phyloP scores from a whole-genome alignment of 1,140 invertebrate genomes.

The Phymorhynchus buccinoides region DNA sequence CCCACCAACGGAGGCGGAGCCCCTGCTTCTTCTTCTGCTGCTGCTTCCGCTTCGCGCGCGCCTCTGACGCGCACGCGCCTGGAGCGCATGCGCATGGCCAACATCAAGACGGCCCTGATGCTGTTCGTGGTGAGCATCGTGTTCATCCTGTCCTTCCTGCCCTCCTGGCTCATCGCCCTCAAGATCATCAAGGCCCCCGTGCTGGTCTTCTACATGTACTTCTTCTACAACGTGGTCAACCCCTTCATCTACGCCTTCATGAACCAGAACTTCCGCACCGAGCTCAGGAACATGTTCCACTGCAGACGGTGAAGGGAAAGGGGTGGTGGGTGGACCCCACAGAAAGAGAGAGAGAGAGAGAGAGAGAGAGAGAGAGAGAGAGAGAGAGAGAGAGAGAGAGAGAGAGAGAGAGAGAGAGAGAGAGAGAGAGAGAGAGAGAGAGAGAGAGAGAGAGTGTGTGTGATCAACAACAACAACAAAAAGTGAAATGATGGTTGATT shows the following conservation, averaged over 20 bases:
- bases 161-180: constrained; percentile 66
- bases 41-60: constrained; percentile 31
- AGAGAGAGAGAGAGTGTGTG: too few relatives aligned
- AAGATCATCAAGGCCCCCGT: constrained; percentile 59
- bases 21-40: too few relatives aligned
- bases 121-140: constrained; percentile 69
- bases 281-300: constrained; percentile 63
- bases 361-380: too few relatives aligned
- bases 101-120: constrained; percentile 71
- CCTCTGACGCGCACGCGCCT: constrained; percentile 42
- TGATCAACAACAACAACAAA: too few relatives aligned
- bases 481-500: too few relatives aligned
- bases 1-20: constrained; percentile 44
- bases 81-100: constrained; percentile 58
- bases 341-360: too few relatives aligned
- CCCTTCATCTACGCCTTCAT: constrained; percentile 72
- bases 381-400: too few relatives aligned
- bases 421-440: too few relatives aligned
- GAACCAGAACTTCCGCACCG: constrained; percentile 70
- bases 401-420: too few relatives aligned
- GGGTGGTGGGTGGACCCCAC: not conserved
- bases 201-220: constrained; percentile 70
- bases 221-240: constrained; percentile 71
- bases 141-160: constrained; percentile 68
- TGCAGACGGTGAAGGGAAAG: constrained; percentile 38